phyloP scores from a whole-genome alignment of 2,888 invertebrate species.

The Altica lythri region DNA sequence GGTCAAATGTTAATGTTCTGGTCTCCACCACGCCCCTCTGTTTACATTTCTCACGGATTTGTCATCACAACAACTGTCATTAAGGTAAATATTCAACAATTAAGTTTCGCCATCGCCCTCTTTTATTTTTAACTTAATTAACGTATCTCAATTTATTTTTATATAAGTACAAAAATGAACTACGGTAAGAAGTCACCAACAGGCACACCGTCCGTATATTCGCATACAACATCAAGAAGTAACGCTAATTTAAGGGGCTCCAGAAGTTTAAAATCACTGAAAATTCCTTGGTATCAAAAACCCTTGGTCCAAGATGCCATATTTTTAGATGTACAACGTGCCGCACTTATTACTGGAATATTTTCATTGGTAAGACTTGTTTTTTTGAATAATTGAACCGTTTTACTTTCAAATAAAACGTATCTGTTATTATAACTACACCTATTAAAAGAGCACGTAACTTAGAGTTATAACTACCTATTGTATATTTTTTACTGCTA shows the following conservation, averaged over 20 bases:
- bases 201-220: conserved; percentile 87
- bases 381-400: conserved; percentile 29
- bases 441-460: too few relatives aligned
- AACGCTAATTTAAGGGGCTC: conserved; percentile 82
- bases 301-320: conserved; percentile 82
- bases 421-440: too few relatives aligned
- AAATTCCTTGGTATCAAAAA: conserved; percentile 85
- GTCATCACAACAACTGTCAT: conserved; percentile 20
- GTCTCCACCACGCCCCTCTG: conserved; percentile 38
- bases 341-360: conserved; percentile 76
- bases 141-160: not conserved
- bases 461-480: too few relatives aligned
- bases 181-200: conserved; percentile 84
- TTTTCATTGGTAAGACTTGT: conserved; percentile 70
- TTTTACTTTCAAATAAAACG: not conserved
- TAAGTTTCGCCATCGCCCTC: not conserved
- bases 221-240: conserved; percentile 79
- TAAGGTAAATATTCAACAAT: conserved; percentile 23
- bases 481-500: too few relatives aligned
- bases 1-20: too few relatives aligned
- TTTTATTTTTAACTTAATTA: conserved; percentile 22
- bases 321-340: conserved; percentile 82
- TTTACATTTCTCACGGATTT: conserved; percentile 37
- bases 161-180: conserved; percentile 54
- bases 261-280: conserved; percentile 77